Evolutionary conservation across 2,797 vertebrate species (phyloP), one percentile per base, ranked within the genome.

Genomic region (Amazonetta brasiliensis): DNA sequence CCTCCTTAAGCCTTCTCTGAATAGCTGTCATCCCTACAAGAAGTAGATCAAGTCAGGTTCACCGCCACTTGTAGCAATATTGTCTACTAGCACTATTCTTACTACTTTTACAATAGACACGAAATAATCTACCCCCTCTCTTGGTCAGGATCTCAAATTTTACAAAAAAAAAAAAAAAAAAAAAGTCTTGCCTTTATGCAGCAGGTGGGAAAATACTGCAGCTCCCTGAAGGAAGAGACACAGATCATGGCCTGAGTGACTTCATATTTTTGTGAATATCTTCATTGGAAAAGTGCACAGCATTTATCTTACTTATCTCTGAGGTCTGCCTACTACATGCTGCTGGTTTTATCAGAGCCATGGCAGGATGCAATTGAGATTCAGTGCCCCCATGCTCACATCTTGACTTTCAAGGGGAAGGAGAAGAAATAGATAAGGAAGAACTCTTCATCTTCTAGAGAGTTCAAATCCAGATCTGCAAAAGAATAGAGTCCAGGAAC

Each of bases 271-370:
- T 81, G 55, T 33, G 14, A 87, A 84, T 77, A 78, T 59, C 80
- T 89, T 90, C 63, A 28, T 0, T 15, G 56, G 63, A 69, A 92
- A 91, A 92, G 71, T 21, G 28, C 52, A 82, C 41, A 88, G 52
- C 74, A 84, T 95, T 94, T 92, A 92, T 93, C 80, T 95, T 59
- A 28, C 68, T 91, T 91, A 69, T 66, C 80, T 84, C 55, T 73
- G 80, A 87, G 48, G n/a, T 71, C 59, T 90, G 80, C 59, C 78
- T 84, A 37, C 63, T 80, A 33, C 80, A 48, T 2, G 6, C 77
- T 69, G 74, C 74, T 87, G 90, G 71, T 92, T 95, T 95, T 95
- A 79, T 87, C 88, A 90, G 77, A 67, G 30, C 52, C 0, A 0
- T 12, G 1, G 74, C 83, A 95, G 87, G 67, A 93, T 93, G 77